Evolutionary conservation across 2,113 vertebrate species (phyloP).

Genomic region (Orcinus orca): DNA sequence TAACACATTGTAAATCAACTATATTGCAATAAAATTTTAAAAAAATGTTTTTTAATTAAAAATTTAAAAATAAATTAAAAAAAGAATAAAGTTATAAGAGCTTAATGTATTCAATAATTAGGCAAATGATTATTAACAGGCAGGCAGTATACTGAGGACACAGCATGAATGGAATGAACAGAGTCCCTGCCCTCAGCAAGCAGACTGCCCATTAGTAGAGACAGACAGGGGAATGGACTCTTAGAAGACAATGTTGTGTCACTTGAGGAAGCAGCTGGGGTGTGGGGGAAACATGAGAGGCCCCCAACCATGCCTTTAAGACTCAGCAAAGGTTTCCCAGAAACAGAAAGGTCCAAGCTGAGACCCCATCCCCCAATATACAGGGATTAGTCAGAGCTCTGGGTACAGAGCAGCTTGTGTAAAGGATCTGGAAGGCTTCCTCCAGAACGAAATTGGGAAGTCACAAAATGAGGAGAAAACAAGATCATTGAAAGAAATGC

Average conservation of each 20-base stretch:
- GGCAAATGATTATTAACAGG: not conserved
- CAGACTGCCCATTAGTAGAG: not conserved
- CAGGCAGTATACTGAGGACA: not conserved
- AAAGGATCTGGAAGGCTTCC: not conserved
- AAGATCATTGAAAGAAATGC: not conserved
- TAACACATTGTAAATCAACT: not conserved
- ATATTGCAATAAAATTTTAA: not conserved
- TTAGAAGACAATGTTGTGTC: not conserved
- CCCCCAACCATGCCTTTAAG: not conserved
- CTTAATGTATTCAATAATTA: constrained; percentile 20
- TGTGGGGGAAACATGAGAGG: not conserved
- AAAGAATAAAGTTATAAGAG: not conserved
- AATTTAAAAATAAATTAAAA: not conserved
- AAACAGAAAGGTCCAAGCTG: not conserved
- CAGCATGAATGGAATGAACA: not conserved
- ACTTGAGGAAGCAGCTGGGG: not conserved
- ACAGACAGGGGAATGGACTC: not conserved
- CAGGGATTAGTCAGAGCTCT: not conserved
- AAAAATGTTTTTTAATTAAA: not conserved
- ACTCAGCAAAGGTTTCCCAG: not conserved
- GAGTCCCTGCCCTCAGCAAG: not conserved
- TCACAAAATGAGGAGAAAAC: not conserved
- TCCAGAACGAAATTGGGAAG: too few species aligned
- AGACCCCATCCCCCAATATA: not conserved
- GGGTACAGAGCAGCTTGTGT: not conserved